Percentiles rank a stretch among this genome's conserved stretches.
phyloP scores from a whole-genome alignment of 2,888 invertebrate species.

The Rotaria magnacalcarata region DNA sequence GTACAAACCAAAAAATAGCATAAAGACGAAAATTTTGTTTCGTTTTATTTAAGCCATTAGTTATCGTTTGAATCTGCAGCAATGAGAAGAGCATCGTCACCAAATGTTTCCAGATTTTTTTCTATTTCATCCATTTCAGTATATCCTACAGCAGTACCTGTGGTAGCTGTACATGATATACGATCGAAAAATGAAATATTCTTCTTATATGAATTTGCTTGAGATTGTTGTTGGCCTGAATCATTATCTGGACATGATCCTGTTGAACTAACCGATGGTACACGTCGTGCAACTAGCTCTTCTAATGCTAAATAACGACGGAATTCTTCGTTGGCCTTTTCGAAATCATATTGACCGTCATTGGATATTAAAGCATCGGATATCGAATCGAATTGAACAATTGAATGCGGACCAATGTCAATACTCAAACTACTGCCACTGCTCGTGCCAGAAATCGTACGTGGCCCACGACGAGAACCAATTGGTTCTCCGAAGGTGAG shows the following conservation, averaged over 20 bases:
- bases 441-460: neutral
- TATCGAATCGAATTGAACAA: neutral
- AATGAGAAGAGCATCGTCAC: neutral
- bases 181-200: slow-evolving; percentile 22
- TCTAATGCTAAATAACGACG: slow-evolving; percentile 20
- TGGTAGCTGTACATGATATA: slow-evolving; percentile 5
- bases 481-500: neutral
- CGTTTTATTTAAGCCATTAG: neutral
- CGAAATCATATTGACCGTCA: neutral
- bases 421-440: slow-evolving; percentile 2
- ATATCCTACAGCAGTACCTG: slow-evolving; percentile 23
- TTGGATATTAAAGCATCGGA: neutral
- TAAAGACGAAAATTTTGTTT: neutral
- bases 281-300: neutral
- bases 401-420: slow-evolving; percentile 16
- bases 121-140: slow-evolving; percentile 25
- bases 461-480: neutral
- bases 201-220: slow-evolving; percentile 8
- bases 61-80: neutral
- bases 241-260: neutral
- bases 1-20: neutral
- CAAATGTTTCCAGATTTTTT: slow-evolving; percentile 32
- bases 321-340: slow-evolving; percentile 30
- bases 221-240: neutral
- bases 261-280: neutral